A percentile compares a stretch with the other conserved stretches of the same genome.
Evolutionary conservation across 2,888 invertebrate genomes (phyloP).

Genomic region (Fragum whitleyi): DNA sequence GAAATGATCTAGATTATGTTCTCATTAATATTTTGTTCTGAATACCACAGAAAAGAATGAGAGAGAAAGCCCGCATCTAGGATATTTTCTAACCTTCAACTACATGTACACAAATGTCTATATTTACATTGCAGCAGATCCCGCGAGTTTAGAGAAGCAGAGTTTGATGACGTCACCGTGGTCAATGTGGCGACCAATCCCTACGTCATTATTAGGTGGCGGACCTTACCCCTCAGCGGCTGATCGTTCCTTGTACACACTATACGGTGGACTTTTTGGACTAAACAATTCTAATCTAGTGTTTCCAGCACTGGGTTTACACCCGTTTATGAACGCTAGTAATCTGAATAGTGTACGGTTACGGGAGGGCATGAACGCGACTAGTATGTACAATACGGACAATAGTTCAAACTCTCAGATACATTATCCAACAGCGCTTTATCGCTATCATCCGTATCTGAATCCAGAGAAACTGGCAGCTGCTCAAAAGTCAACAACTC

Average conservation of each 20-base stretch:
- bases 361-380: slow-evolving; percentile 63
- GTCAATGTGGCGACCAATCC: slow-evolving; percentile 76
- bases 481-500: slow-evolving; percentile 60
- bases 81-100: no score
- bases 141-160: slow-evolving; percentile 71
- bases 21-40: no score
- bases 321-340: slow-evolving; percentile 67
- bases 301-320: slow-evolving; percentile 71
- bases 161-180: slow-evolving; percentile 70
- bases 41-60: no score
- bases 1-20: no score
- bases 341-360: slow-evolving; percentile 67
- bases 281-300: slow-evolving; percentile 71
- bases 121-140: slow-evolving; percentile 70
- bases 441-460: slow-evolving; percentile 79
- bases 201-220: slow-evolving; percentile 69
- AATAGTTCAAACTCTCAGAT: slow-evolving; percentile 54
- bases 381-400: slow-evolving; percentile 59
- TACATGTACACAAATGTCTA: no score
- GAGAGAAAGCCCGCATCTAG: no score
- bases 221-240: slow-evolving; percentile 66
- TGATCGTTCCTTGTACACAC: slow-evolving; percentile 72
- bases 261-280: slow-evolving; percentile 76
- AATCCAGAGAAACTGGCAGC: slow-evolving; percentile 71
- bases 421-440: slow-evolving; percentile 72